phyloP scores from a whole-genome alignment of 2,888 invertebrate genomes.

The Lysandra coridon region DNA sequence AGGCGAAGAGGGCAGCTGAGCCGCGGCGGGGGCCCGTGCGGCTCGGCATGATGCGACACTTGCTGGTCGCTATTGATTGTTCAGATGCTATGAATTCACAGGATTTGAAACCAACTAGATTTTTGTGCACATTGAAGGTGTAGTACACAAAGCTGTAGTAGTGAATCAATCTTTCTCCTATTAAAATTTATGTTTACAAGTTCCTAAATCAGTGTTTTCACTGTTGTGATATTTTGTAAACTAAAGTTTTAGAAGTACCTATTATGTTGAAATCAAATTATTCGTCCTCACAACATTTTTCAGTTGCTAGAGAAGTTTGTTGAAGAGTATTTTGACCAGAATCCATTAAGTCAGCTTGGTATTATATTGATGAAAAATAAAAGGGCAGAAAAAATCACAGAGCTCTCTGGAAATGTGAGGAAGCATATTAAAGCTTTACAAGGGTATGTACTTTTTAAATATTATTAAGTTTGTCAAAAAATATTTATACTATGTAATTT shows the following conservation, averaged over 20 bases:
- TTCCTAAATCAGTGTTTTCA: no score
- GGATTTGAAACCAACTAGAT: slow-evolving; percentile 96
- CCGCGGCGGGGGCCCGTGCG: slow-evolving; percentile 88
- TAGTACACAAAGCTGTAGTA: neutral
- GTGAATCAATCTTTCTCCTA: no score
- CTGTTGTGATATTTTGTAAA: no score
- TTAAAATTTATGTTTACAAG: no score
- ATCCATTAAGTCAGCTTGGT: slow-evolving; percentile 98
- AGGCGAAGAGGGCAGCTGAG: slow-evolving; percentile 88
- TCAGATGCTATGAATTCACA: slow-evolving; percentile 97
- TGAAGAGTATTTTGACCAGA: slow-evolving; percentile 98
- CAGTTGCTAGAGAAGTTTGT: slow-evolving; percentile 95
- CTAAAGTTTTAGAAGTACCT: no score
- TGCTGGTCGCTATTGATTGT: slow-evolving; percentile 94
- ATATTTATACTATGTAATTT: no score
- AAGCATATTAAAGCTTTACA: slow-evolving; percentile 88
- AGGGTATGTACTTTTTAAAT: slow-evolving; percentile 58
- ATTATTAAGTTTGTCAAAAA: neutral
- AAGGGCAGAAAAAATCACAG: slow-evolving; percentile 94
- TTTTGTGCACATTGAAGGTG: slow-evolving; percentile 93
- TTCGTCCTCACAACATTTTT: slow-evolving; percentile 46
- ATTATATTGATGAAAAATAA: slow-evolving; percentile 95
- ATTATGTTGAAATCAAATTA: neutral
- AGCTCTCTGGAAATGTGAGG: slow-evolving; percentile 92
- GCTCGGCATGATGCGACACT: slow-evolving; percentile 99